phyloP scores from a whole-genome alignment of 1,140 invertebrate species.

The Euura lappo region DNA sequence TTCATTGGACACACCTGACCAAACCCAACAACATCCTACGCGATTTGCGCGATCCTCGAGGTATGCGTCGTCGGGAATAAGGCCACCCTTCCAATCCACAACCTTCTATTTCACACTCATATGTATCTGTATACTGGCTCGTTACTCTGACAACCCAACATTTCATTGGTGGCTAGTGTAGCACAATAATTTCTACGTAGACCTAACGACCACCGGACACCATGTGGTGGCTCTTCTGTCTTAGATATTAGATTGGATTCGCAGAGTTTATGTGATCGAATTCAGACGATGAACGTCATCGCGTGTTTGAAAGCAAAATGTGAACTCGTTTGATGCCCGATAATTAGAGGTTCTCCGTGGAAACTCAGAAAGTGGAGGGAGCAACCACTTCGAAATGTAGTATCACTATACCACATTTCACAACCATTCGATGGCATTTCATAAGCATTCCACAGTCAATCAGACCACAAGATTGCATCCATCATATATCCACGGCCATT shows the following conservation, averaged over 20 bases:
- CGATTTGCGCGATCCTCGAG: background rate
- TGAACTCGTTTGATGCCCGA: no score
- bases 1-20: slow-evolving; percentile 47
- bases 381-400: no score
- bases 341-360: no score
- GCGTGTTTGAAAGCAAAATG: no score
- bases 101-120: background rate
- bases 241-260: background rate
- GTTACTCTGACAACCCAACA: background rate
- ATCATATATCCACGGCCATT: no score
- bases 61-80: background rate
- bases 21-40: slow-evolving; percentile 29
- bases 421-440: no score
- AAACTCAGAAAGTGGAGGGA: no score
- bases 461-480: no score
- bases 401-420: no score
- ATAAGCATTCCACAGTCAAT: no score
- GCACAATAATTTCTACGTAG: background rate
- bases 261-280: no score
- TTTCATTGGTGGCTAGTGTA: background rate
- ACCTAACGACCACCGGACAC: background rate
- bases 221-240: background rate
- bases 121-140: background rate
- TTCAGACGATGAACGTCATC: no score
- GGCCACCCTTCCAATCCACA: background rate